phyloP scores from a whole-genome alignment of 2,797 vertebrate species.

The Ataeniobius toweri region DNA sequence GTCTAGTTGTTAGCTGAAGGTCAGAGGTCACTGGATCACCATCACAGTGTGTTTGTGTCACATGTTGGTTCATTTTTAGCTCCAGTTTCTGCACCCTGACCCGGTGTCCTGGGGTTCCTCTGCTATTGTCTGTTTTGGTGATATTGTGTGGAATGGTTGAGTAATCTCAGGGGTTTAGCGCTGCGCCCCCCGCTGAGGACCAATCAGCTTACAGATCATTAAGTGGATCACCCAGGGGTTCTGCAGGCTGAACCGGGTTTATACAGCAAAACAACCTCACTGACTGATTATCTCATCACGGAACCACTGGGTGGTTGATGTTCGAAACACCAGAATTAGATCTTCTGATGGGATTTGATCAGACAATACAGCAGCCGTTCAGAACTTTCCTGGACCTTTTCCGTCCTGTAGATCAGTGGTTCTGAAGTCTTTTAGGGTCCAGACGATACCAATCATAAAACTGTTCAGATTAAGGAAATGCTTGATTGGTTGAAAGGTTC shows the following conservation, averaged over 20 bases:
- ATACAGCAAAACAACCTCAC: conserved; percentile 2
- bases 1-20: not conserved
- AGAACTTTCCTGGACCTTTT: too few relatives aligned
- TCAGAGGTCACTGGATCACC: conserved; percentile 25
- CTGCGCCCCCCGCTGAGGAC: conserved; percentile 32
- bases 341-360: too few relatives aligned
- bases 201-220: conserved; percentile 61
- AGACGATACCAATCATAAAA: too few relatives aligned
- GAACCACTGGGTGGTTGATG: not conserved
- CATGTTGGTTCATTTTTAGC: too few relatives aligned
- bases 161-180: conserved; percentile 29
- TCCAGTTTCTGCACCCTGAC: not conserved
- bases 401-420: too few relatives aligned
- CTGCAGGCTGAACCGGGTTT: not conserved
- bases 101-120: not conserved
- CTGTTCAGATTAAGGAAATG: too few relatives aligned
- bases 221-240: conserved; percentile 39
- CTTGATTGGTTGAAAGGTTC: too few relatives aligned
- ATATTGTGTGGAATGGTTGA: conserved; percentile 5
- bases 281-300: not conserved
- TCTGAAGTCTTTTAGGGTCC: too few relatives aligned
- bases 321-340: not conserved
- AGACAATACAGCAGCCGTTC: too few relatives aligned
- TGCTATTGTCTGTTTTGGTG: not conserved
- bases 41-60: not conserved